Evolutionary conservation across 2,888 invertebrate species (phyloP).

Genomic region (Nesidiocoris tenuis): DNA sequence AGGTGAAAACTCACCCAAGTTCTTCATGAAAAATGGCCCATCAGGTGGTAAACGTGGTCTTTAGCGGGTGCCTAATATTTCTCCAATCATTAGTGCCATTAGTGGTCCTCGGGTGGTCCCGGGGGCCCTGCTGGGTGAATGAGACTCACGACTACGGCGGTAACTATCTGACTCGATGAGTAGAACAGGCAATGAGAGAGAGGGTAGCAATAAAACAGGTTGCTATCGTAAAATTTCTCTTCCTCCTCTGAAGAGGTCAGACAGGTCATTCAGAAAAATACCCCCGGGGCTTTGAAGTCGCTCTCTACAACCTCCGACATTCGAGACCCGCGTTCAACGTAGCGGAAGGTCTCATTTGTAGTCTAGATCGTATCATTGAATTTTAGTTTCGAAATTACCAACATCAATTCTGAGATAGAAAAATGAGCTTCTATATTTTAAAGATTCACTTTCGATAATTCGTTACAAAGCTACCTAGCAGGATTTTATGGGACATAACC

Average conservation of each 20-base stretch:
- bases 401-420: too few species aligned
- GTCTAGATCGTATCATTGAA: background rate
- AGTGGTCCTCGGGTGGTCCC: background rate
- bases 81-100: background rate
- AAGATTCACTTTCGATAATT: background rate
- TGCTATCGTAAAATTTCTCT: background rate
- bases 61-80: too few species aligned
- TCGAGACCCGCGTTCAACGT: background rate
- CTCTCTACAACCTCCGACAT: background rate
- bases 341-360: background rate
- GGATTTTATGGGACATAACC: too few species aligned
- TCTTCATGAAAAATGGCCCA: too few species aligned
- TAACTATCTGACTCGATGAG: background rate
- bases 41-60: too few species aligned
- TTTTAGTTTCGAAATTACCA: background rate
- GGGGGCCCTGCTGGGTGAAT: background rate
- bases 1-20: too few species aligned
- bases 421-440: too few species aligned
- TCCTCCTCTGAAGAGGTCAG: background rate
- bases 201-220: background rate
- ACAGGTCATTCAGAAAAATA: background rate
- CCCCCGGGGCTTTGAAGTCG: background rate
- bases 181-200: too few species aligned
- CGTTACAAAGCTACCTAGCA: background rate
- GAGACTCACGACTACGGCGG: background rate